Evolutionary conservation across 1,140 invertebrate genomes (phyloP).

Genomic region (Battus philenor): DNA sequence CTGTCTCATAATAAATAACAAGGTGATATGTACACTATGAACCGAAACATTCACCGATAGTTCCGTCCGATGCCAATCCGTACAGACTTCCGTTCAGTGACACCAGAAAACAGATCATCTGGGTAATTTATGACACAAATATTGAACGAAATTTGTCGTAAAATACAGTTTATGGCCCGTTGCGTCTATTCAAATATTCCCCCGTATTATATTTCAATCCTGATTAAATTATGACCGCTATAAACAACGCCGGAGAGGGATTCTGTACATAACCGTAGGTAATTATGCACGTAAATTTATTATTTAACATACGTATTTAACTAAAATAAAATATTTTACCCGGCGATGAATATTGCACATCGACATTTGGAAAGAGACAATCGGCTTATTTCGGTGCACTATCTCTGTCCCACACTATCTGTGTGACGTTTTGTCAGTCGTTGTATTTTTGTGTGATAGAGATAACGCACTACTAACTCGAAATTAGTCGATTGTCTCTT

Average conservation of each 20-base stretch:
- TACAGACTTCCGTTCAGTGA: conserved; percentile 33
- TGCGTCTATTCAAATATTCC: conserved; percentile 39
- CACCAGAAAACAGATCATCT: conserved; percentile 37
- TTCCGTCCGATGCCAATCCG: conserved; percentile 17
- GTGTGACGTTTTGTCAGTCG: no score
- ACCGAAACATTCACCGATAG: neutral
- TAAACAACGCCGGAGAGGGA: conserved; percentile 43
- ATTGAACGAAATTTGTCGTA: conserved; percentile 57
- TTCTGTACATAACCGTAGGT: conserved; percentile 34
- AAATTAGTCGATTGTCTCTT: no score
- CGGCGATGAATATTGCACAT: no score
- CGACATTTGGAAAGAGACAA: no score
- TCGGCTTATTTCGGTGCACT: no score
- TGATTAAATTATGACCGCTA: conserved; percentile 47
- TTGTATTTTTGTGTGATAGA: no score
- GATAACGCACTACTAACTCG: no score
- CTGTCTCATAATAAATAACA: no score
- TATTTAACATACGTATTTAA: conserved; percentile 24
- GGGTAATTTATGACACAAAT: conserved; percentile 47
- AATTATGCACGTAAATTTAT: conserved; percentile 37
- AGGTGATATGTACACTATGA: no score
- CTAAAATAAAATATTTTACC: no score
- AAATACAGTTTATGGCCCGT: conserved; percentile 35
- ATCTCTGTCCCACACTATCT: no score
- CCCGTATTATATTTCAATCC: conserved; percentile 47